Evolutionary conservation across 2,113 vertebrate genomes (phyloP).

Genomic region (Nothocercus julius): DNA sequence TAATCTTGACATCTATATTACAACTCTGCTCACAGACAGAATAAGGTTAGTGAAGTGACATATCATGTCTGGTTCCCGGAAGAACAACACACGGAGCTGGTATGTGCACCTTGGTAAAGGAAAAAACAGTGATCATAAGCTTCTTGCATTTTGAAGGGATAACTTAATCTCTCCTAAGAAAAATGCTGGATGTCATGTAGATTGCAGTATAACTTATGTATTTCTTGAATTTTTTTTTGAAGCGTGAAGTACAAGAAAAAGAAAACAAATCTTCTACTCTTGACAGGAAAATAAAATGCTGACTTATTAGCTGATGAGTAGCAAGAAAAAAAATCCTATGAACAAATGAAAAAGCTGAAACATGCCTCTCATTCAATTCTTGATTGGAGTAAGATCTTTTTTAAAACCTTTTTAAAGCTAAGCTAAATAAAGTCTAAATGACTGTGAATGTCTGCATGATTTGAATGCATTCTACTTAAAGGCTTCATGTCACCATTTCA

Average conservation of each 20-base stretch:
- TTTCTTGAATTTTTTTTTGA: neutral
- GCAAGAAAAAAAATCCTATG: neutral
- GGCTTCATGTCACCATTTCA: neutral
- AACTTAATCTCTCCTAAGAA: neutral
- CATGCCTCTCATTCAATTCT: neutral
- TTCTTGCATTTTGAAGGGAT: neutral
- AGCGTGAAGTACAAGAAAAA: neutral
- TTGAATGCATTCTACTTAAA: neutral
- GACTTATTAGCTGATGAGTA: constrained; percentile 1
- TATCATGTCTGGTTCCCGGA: neutral
- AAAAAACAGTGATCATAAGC: neutral
- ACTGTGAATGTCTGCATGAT: neutral
- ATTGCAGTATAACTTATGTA: neutral
- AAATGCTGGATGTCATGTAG: neutral
- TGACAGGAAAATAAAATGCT: neutral
- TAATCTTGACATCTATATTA: neutral
- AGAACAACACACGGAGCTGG: neutral
- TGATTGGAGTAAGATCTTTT: neutral
- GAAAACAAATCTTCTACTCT: neutral
- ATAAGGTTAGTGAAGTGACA: neutral
- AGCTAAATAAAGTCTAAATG: neutral
- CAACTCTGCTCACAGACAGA: neutral
- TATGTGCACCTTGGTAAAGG: neutral
- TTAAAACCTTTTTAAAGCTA: neutral
- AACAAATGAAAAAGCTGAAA: neutral